Evolutionary conservation across 2,888 invertebrate genomes (phyloP).

Genomic region (Dexiosoma caninum): DNA sequence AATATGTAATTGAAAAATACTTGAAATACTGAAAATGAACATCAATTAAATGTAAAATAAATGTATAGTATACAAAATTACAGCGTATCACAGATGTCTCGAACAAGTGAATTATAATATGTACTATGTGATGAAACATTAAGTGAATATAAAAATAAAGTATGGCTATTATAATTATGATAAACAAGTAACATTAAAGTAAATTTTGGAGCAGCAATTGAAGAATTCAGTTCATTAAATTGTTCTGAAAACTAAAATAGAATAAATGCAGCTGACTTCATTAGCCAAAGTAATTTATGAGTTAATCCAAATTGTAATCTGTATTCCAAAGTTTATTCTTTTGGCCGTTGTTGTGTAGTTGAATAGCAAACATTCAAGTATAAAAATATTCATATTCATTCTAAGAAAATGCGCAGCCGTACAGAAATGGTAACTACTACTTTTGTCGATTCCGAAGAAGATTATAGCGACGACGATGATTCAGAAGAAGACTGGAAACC

Average conservation of each 20-base stretch:
- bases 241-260: too few species aligned
- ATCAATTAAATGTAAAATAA: background rate
- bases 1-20: constrained; percentile 17
- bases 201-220: background rate
- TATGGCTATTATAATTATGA: background rate
- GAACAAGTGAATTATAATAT: background rate
- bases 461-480: constrained; percentile 76
- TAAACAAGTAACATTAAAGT: background rate
- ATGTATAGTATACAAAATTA: background rate
- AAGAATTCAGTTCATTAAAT: background rate
- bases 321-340: too few species aligned
- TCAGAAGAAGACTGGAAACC: constrained; percentile 78
- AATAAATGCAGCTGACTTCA: too few species aligned
- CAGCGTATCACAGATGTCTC: too few species aligned
- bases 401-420: constrained; percentile 75
- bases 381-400: background rate
- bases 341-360: background rate
- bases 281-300: too few species aligned
- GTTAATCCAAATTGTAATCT: too few species aligned
- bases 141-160: background rate
- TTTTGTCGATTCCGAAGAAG: constrained; percentile 77
- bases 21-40: background rate
- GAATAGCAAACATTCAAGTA: background rate
- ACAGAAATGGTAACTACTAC: constrained; percentile 77
- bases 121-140: background rate